Conservation (phyloP, 2,888 invertebrate species). For the Taphrorychus bicolor region DNA sequence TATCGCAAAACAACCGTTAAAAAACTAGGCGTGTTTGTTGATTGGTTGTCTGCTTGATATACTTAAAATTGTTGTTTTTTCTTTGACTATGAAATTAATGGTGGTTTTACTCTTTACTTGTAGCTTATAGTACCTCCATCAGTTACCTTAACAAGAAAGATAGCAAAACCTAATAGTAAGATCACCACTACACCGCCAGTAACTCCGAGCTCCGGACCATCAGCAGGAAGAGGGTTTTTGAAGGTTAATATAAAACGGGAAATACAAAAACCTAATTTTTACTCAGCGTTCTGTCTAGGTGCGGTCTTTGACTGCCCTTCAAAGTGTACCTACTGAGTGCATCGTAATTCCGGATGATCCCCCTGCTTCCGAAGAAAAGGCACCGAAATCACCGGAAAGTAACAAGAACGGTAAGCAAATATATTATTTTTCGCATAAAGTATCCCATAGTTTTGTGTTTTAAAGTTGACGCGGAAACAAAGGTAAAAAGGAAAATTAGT, state of each 20-base stretch:
- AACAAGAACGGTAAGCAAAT: constrained; percentile 10
- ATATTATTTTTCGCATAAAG: too few relatives aligned
- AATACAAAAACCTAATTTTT: not conserved
- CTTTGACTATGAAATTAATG: too few relatives aligned
- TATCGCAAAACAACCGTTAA: too few relatives aligned
- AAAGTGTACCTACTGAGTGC: constrained; percentile 52
- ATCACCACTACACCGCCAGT: not conserved
- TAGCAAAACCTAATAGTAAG: not conserved
- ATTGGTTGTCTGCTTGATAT: too few relatives aligned
- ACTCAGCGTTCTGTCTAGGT: constrained; percentile 44
- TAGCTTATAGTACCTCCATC: constrained; percentile 1
- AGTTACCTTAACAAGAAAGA: not conserved
- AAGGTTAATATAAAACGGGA: too few relatives aligned
- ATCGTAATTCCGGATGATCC: constrained; percentile 55
- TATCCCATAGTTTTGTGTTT: too few relatives aligned
- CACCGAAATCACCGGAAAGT: not conserved
- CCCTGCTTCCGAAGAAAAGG: constrained; percentile 20
- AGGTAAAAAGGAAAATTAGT: not conserved
- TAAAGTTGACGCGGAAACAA: not conserved
- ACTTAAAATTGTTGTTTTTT: too few relatives aligned
- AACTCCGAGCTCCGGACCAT: constrained; percentile 6
- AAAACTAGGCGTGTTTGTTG: too few relatives aligned
- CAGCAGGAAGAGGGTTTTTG: constrained; percentile 7
- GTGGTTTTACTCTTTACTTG: too few relatives aligned
- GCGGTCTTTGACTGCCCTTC: constrained; percentile 51